phyloP scores from a whole-genome alignment of 1,140 invertebrate species.

The Zelostemma sp. region DNA sequence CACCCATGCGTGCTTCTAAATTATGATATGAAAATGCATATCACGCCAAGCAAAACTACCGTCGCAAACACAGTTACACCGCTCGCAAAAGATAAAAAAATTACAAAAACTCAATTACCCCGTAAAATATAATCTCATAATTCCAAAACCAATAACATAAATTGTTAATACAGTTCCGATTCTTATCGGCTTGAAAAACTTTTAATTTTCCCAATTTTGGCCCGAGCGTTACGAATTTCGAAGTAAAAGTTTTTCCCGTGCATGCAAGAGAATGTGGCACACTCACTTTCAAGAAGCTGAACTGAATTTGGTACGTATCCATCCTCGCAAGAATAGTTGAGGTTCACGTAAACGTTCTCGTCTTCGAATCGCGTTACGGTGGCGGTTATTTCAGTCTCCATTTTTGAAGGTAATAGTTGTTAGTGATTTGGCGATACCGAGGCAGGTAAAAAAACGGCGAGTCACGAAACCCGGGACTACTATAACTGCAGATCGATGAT shows the following conservation, averaged over 20 bases:
- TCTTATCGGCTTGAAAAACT: too few species aligned
- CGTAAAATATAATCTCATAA: too few species aligned
- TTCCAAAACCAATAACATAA: too few species aligned
- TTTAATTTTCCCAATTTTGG: too few species aligned
- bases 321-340: conserved; percentile 54
- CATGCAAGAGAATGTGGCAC: conserved; percentile 13
- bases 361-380: conserved; percentile 35
- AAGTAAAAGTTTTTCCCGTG: neutral
- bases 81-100: too few species aligned
- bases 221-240: too few species aligned
- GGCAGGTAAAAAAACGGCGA: conserved; percentile 15
- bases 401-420: conserved; percentile 10
- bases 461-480: conserved; percentile 35
- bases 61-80: too few species aligned
- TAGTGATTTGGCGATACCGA: neutral
- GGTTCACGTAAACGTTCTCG: conserved; percentile 38
- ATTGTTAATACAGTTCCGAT: too few species aligned
- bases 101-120: too few species aligned
- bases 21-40: too few species aligned
- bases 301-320: conserved; percentile 52
- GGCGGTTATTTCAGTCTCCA: conserved; percentile 31
- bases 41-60: too few species aligned
- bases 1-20: too few species aligned
- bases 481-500: conserved; percentile 29
- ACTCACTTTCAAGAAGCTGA: conserved; percentile 63